Percentiles rank a stretch among this genome's conserved stretches.
phyloP scores from a whole-genome alignment of 2,113 vertebrate species.

The Pseudonaja textilis region DNA sequence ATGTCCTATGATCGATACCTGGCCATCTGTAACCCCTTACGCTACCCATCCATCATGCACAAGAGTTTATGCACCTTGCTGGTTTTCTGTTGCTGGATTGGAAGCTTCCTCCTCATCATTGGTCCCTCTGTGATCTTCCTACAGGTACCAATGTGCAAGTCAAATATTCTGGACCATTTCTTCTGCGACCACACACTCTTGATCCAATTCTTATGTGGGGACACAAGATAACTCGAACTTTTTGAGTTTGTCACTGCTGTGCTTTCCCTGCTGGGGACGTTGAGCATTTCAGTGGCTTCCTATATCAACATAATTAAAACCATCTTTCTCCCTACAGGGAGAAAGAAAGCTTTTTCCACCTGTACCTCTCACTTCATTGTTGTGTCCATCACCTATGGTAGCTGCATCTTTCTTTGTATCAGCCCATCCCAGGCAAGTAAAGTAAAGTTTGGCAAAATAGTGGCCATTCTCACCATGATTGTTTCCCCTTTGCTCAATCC shows the following conservation, averaged over 20 bases:
- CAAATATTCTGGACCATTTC: conserved; percentile 3
- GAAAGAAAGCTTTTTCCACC: conserved; percentile 9
- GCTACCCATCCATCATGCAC: conserved; percentile 49
- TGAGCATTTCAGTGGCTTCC: background rate
- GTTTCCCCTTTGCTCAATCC: background rate
- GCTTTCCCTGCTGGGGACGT: background rate
- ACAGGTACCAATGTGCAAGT: background rate
- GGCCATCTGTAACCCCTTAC: conserved; percentile 48
- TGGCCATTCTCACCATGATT: background rate
- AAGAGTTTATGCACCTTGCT: conserved; percentile 33
- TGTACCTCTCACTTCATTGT: background rate
- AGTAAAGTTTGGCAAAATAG: background rate
- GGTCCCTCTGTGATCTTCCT: conserved; percentile 32
- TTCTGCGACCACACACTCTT: conserved; percentile 1
- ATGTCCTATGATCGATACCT: background rate
- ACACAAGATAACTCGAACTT: background rate
- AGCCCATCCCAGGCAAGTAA: background rate
- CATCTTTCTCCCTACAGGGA: background rate
- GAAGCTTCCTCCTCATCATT: conserved; percentile 35
- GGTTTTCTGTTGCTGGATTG: conserved; percentile 45
- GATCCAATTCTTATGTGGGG: background rate
- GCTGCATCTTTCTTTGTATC: background rate
- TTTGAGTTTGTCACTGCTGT: background rate
- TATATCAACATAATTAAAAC: background rate
- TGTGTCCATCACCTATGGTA: background rate